A percentile compares a stretch with the other conserved stretches of the same genome.
Conservation (phyloP, 1,140 invertebrate genomes). For the Uloborus diversus region DNA sequence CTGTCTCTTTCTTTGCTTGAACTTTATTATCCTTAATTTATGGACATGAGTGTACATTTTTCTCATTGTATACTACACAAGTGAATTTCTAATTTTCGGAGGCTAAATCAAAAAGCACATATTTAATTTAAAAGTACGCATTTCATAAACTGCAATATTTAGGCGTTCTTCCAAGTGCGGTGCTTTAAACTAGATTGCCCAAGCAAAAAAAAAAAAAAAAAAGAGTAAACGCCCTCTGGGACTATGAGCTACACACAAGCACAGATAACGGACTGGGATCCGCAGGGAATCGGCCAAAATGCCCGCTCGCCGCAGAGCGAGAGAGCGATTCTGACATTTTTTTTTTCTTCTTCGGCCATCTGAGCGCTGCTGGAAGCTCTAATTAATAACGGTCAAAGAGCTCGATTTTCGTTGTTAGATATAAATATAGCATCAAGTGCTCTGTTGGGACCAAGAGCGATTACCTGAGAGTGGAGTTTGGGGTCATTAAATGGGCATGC, state of each 20-base stretch:
- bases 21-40: too few relatives aligned
- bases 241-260: constrained; percentile 27
- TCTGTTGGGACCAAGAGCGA: constrained; percentile 22
- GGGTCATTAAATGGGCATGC: constrained; percentile 31
- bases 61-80: too few relatives aligned
- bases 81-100: too few relatives aligned
- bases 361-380: neutral
- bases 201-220: too few relatives aligned
- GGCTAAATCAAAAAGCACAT: too few relatives aligned
- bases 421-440: constrained; percentile 55
- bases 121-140: too few relatives aligned
- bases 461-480: constrained; percentile 43
- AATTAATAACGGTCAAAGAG: constrained; percentile 56
- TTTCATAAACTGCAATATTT: too few relatives aligned
- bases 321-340: neutral
- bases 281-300: constrained; percentile 30
- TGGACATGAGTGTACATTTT: too few relatives aligned
- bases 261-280: constrained; percentile 32
- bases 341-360: neutral
- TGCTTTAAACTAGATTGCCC: constrained; percentile 48
- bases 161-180: too few relatives aligned
- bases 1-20: too few relatives aligned
- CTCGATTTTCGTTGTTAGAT: constrained; percentile 49
- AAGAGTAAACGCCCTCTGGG: constrained; percentile 18
- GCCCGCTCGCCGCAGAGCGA: neutral